Percentiles rank a stretch among this genome's conserved stretches.
Conservation (phyloP, 2,888 invertebrate genomes). For the Ditula angustiorana region DNA sequence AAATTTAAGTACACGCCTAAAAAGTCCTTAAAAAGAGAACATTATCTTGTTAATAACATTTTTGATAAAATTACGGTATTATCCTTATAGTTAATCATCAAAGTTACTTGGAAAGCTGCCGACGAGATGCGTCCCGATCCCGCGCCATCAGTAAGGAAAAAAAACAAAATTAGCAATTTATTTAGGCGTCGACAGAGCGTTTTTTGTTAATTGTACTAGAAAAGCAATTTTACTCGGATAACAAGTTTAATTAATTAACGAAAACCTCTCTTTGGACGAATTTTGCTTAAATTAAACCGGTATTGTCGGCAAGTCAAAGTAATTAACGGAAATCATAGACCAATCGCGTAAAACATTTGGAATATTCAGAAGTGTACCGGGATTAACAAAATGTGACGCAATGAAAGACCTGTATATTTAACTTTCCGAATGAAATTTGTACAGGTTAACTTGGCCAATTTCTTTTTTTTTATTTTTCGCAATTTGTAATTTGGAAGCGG, state of each 20-base stretch:
- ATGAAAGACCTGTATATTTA: conserved; percentile 17
- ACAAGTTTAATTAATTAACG: conserved; percentile 36
- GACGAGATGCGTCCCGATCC: conserved; percentile 14
- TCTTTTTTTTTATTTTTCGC: conserved; percentile 2
- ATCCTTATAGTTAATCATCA: conserved; percentile 27
- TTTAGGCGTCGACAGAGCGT: conserved; percentile 24
- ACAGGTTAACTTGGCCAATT: conserved; percentile 11
- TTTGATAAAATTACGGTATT: conserved; percentile 14
- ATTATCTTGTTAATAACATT: conserved; percentile 12
- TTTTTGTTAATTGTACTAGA: conserved; percentile 36
- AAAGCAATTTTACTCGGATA: conserved; percentile 31
- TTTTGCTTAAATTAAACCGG: conserved; percentile 24
- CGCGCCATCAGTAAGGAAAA: conserved; percentile 11
- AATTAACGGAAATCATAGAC: conserved; percentile 16
- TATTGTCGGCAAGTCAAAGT: conserved; percentile 23
- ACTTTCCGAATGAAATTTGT: conserved; percentile 29
- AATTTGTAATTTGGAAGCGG: conserved; percentile 1
- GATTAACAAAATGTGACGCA: background rate
- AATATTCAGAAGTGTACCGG: conserved; percentile 4
- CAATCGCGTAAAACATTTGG: background rate
- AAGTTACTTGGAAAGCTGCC: conserved; percentile 26
- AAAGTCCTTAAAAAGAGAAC: too few species aligned
- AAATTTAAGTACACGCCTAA: too few species aligned
- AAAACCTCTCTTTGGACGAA: conserved; percentile 16
- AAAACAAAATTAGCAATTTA: conserved; percentile 31